Evolutionary conservation across 2,888 invertebrate genomes (phyloP).

Genomic region (Agapetus fuscipes): DNA sequence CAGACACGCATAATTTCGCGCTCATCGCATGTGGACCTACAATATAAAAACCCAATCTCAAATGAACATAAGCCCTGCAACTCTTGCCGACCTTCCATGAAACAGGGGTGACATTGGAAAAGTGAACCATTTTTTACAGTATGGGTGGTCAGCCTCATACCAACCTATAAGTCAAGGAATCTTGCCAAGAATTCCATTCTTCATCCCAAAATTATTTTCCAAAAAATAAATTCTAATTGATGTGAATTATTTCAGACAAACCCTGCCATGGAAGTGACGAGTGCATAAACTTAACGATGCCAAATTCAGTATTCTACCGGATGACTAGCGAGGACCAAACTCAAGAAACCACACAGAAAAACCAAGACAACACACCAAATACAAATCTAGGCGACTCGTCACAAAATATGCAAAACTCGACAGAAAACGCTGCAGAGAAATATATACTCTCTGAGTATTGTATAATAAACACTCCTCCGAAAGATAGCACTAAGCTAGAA

Average conservation of each 20-base stretch:
- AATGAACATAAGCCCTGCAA: too few relatives aligned
- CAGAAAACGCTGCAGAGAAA: background rate
- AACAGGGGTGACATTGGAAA: too few relatives aligned
- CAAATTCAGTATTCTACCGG: constrained; percentile 33
- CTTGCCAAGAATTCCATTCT: too few relatives aligned
- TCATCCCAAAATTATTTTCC: too few relatives aligned
- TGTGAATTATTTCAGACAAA: constrained; percentile 31
- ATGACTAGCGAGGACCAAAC: background rate
- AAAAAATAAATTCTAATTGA: too few relatives aligned
- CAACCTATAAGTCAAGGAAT: too few relatives aligned
- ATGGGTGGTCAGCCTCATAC: too few relatives aligned
- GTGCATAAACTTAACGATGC: constrained; percentile 27
- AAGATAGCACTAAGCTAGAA: background rate
- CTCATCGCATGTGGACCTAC: too few relatives aligned
- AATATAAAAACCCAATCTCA: too few relatives aligned
- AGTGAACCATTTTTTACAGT: too few relatives aligned
- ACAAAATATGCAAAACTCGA: background rate
- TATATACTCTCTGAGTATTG: background rate
- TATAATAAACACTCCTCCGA: background rate
- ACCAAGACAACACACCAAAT: background rate
- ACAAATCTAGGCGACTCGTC: background rate
- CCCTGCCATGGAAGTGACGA: constrained; percentile 39
- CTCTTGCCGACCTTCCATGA: too few relatives aligned
- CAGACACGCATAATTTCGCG: too few relatives aligned
- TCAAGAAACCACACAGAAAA: background rate